phyloP scores from a whole-genome alignment of 2,797 vertebrate species.

The Neoniphon sammara region DNA sequence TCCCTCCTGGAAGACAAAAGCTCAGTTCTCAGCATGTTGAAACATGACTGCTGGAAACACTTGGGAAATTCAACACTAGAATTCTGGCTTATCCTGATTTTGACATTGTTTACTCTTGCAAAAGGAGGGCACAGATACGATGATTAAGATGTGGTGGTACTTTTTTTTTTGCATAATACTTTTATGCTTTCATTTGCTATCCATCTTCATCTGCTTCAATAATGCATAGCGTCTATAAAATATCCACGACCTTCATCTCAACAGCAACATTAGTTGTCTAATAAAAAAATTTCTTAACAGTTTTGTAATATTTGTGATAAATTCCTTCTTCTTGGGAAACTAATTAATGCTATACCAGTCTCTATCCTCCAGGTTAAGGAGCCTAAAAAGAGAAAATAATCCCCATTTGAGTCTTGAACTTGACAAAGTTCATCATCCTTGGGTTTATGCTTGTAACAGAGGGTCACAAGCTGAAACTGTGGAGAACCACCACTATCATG shows the following conservation, averaged over 20 bases:
- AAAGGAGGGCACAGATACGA: neutral
- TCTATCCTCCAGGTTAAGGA: neutral
- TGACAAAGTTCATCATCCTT: neutral
- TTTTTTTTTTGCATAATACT: neutral
- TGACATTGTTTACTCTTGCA: conserved; percentile 27
- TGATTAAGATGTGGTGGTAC: neutral
- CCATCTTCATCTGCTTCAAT: neutral
- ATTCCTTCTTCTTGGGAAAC: neutral
- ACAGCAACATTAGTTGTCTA: neutral
- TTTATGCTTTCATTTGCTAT: neutral
- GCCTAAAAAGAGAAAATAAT: neutral
- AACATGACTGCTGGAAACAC: conserved; percentile 52
- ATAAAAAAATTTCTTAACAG: neutral
- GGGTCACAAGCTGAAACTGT: neutral
- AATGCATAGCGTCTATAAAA: no score
- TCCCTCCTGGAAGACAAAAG: conserved; percentile 46
- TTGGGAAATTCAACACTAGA: conserved; percentile 38
- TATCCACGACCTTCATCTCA: neutral
- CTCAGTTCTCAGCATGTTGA: conserved; percentile 65
- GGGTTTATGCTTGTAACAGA: neutral
- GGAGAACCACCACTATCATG: neutral
- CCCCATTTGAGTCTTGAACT: neutral
- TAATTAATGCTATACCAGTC: neutral
- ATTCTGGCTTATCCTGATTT: conserved; percentile 26
- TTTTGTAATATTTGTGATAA: neutral